phyloP scores from a whole-genome alignment of 1,140 invertebrate species.

The Drosophila sulfurigaster region DNA sequence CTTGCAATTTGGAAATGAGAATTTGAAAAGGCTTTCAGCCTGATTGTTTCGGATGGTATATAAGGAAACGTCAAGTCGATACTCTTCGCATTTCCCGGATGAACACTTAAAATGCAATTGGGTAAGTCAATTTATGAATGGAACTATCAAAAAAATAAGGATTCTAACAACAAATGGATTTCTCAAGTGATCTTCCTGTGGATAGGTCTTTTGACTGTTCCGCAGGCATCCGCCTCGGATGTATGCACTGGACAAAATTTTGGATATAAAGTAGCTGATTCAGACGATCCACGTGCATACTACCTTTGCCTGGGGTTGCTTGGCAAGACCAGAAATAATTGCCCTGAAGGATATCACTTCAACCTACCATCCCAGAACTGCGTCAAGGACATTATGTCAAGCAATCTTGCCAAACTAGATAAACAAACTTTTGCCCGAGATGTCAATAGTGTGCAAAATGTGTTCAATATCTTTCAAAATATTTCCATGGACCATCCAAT shows the following conservation, averaged over 20 bases:
- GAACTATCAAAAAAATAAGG: background rate
- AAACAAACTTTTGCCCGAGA: background rate
- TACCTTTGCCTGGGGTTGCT: constrained; percentile 58
- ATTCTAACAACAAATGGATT: background rate
- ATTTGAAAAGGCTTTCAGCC: constrained; percentile 41
- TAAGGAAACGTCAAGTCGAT: constrained; percentile 18
- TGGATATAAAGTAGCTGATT: constrained; percentile 56
- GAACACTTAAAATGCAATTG: constrained; percentile 56
- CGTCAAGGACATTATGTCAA: background rate
- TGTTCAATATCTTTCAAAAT: constrained; percentile 45
- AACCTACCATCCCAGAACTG: constrained; percentile 43
- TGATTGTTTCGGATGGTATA: constrained; percentile 55
- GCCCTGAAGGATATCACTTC: constrained; percentile 45
- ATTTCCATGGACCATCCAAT: constrained; percentile 50
- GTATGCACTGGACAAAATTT: constrained; percentile 54
- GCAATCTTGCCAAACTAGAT: background rate
- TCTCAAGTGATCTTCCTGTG: constrained; percentile 58
- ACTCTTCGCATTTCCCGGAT: constrained; percentile 36
- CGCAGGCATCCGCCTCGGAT: constrained; percentile 57
- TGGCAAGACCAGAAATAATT: constrained; percentile 45
- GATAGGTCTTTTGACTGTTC: constrained; percentile 58
- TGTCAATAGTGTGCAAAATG: constrained; percentile 3
- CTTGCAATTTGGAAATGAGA: background rate
- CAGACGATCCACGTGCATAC: constrained; percentile 55
- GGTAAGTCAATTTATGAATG: constrained; percentile 48